phyloP scores from a whole-genome alignment of 2,113 vertebrate genomes.

The Callocephalon fimbriatum region DNA sequence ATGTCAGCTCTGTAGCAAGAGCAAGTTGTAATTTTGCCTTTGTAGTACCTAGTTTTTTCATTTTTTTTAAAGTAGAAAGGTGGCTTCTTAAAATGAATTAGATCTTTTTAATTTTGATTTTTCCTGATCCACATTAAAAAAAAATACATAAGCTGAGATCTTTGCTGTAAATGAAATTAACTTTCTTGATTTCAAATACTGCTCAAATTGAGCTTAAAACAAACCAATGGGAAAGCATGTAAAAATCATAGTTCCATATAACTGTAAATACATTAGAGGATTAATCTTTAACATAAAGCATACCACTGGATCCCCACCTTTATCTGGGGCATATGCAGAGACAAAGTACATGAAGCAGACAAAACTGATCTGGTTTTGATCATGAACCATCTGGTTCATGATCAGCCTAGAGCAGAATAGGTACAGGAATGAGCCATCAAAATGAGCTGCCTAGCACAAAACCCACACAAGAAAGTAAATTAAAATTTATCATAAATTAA shows the following conservation, averaged over 20 bases:
- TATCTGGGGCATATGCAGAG: background rate
- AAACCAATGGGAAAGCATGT: background rate
- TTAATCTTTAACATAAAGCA: background rate
- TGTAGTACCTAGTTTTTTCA: background rate
- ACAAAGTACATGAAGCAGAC: background rate
- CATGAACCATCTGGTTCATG: background rate
- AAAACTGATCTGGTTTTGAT: background rate
- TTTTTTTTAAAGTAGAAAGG: background rate
- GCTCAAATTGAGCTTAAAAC: background rate
- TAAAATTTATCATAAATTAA: background rate
- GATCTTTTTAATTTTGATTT: background rate
- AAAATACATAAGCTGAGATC: background rate
- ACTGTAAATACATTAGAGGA: background rate
- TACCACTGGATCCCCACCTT: background rate
- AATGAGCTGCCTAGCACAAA: background rate
- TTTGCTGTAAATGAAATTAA: background rate
- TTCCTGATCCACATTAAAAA: background rate
- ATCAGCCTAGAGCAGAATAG: background rate
- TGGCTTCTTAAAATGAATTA: background rate
- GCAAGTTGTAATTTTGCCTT: background rate
- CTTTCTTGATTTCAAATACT: background rate
- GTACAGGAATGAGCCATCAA: background rate
- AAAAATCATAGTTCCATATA: accelerated
- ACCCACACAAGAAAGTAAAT: background rate
- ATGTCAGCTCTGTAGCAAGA: background rate